phyloP scores from a whole-genome alignment of 2,888 invertebrate species.

The Thereva nobilitata region DNA sequence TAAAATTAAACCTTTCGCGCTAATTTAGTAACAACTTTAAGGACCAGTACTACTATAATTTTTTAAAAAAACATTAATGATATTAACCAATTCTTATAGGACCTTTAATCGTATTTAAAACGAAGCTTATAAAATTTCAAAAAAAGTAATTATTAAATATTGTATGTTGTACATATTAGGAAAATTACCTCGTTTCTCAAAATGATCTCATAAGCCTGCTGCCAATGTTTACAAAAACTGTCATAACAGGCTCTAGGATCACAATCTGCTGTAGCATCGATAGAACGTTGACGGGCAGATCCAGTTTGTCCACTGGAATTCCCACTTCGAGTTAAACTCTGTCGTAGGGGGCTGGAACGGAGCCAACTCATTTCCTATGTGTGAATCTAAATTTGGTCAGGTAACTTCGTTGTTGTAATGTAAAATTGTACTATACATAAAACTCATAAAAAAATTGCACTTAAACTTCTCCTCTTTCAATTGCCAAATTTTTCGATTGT shows the following conservation, averaged over 20 bases:
- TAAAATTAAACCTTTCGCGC: too few species aligned
- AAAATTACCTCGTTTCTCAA: conserved; percentile 63
- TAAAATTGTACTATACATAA: neutral
- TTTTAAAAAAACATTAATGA: too few species aligned
- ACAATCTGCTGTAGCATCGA: conserved; percentile 72
- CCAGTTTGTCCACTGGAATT: conserved; percentile 53
- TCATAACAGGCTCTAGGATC: conserved; percentile 90
- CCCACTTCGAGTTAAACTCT: conserved; percentile 61
- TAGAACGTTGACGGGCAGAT: conserved; percentile 63
- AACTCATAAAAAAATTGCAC: conserved; percentile 17
- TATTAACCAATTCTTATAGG: too few species aligned
- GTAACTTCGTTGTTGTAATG: neutral
- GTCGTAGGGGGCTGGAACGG: conserved; percentile 62
- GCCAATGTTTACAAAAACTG: conserved; percentile 94
- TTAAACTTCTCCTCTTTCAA: neutral
- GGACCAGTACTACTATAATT: too few species aligned
- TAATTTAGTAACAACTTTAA: too few species aligned
- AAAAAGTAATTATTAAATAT: conserved; percentile 23
- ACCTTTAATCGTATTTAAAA: too few species aligned
- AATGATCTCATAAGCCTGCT: conserved; percentile 86
- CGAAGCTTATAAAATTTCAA: neutral
- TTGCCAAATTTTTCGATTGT: neutral
- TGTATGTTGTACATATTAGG: conserved; percentile 27
- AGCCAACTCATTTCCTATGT: conserved; percentile 69
- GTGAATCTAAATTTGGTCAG: neutral